phyloP scores from a whole-genome alignment of 2,888 invertebrate genomes.

The Gymnocheta viridis region DNA sequence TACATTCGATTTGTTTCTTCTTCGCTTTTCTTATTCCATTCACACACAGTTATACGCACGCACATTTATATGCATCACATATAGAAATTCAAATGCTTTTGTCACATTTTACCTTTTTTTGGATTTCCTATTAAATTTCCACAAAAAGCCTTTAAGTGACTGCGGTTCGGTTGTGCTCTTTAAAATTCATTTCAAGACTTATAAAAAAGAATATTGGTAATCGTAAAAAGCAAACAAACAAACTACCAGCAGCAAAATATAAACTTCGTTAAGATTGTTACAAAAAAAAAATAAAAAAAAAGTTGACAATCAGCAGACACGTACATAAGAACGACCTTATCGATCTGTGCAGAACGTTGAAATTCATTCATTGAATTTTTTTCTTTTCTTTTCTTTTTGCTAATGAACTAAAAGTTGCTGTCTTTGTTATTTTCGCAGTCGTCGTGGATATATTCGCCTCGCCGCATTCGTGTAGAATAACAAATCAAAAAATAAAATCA shows the following conservation, averaged over 20 bases:
- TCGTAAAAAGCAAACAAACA: constrained; percentile 5
- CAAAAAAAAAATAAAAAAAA: constrained; percentile 21
- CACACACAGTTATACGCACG: not conserved
- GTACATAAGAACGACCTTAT: constrained; percentile 67
- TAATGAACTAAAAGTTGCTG: constrained; percentile 57
- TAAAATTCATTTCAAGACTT: constrained; percentile 13
- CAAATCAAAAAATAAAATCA: constrained; percentile 7
- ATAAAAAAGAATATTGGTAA: constrained; percentile 21
- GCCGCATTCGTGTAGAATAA: constrained; percentile 56
- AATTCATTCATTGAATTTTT: constrained; percentile 68
- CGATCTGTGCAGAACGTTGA: constrained; percentile 66
- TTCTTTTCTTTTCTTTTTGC: constrained; percentile 51
- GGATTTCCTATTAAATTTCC: constrained; percentile 52
- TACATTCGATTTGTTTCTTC: constrained; percentile 43
- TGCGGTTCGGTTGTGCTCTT: constrained; percentile 26
- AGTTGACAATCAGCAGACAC: constrained; percentile 62
- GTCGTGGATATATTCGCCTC: constrained; percentile 51
- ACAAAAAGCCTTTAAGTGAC: constrained; percentile 37
- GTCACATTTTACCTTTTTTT: constrained; percentile 57
- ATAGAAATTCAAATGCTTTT: constrained; percentile 37
- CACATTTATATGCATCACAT: not conserved
- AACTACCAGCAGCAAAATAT: constrained; percentile 24
- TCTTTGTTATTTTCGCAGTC: constrained; percentile 49
- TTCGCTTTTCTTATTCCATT: constrained; percentile 40
- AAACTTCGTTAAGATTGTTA: constrained; percentile 37